Evolutionary conservation across 2,797 vertebrate genomes (phyloP).

Genomic region (Graptemys geographica): DNA sequence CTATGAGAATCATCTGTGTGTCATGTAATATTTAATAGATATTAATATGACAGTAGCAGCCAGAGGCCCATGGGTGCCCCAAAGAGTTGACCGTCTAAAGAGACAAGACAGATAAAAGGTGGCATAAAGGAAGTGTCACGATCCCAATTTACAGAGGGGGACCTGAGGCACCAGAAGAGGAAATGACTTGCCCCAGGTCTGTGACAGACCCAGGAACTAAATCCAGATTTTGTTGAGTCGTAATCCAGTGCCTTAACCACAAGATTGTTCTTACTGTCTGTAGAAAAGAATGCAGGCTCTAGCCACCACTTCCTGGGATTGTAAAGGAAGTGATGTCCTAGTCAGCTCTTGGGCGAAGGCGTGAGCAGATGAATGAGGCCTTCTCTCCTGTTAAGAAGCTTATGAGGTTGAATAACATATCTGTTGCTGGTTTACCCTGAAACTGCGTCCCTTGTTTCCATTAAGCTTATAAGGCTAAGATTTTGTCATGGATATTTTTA

Average conservation of each 20-base stretch:
- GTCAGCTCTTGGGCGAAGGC: neutral
- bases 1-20: neutral
- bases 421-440: neutral
- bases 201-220: neutral
- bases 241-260: neutral
- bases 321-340: too few species aligned
- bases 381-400: too few species aligned
- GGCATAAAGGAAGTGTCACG: neutral
- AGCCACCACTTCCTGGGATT: too few species aligned
- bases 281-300: neutral
- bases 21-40: neutral
- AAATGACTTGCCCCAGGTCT: neutral
- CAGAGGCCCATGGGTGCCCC: neutral
- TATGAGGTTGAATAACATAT: too few species aligned
- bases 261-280: neutral
- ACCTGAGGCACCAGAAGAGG: neutral
- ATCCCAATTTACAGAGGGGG: neutral
- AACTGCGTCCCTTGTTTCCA: neutral
- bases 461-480: too few species aligned
- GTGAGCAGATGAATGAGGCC: neutral
- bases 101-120: neutral
- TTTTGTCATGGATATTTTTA: too few species aligned
- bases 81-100: neutral
- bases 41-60: too few species aligned
- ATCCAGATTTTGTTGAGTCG: neutral